Evolutionary conservation across 2,797 vertebrate species (phyloP).

Genomic region (Nannoperca australis): DNA sequence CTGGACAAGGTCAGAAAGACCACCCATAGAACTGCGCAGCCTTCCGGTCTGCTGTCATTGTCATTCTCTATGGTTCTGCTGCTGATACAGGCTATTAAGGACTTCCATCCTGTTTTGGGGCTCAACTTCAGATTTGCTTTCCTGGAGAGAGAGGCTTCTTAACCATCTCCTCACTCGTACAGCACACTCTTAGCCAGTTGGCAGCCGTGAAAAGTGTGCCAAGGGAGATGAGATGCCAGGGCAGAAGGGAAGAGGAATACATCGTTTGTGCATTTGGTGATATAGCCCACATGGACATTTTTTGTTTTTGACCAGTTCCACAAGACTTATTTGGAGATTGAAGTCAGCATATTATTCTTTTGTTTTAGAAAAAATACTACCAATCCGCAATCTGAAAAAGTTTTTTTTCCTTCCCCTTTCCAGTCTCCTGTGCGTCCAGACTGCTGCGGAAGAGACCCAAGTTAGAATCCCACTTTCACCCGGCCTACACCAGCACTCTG

Average conservation of each 20-base stretch:
- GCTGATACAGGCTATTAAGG: slow-evolving; percentile 25
- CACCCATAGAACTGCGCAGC: slow-evolving; percentile 4
- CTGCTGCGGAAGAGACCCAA: slow-evolving; percentile 21
- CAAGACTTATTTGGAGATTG: slow-evolving; percentile 3
- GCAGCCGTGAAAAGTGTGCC: slow-evolving; percentile 42
- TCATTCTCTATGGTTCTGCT: slow-evolving; percentile 6
- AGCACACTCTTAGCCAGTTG: slow-evolving; percentile 28
- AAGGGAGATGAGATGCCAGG: slow-evolving; percentile 30
- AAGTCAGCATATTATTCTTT: background rate
- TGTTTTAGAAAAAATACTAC: slow-evolving; percentile 17
- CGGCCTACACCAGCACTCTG: background rate
- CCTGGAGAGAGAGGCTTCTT: slow-evolving; percentile 37
- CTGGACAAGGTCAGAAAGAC: slow-evolving; percentile 52
- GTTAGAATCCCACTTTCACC: slow-evolving; percentile 14
- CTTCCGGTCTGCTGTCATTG: slow-evolving; percentile 17
- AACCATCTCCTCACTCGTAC: slow-evolving; percentile 19
- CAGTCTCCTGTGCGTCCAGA: slow-evolving; percentile 46
- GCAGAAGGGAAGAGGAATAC: slow-evolving; percentile 41
- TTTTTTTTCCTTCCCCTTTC: slow-evolving; percentile 28
- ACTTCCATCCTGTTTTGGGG: slow-evolving; percentile 33
- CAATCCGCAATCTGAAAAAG: slow-evolving; percentile 43
- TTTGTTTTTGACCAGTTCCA: background rate
- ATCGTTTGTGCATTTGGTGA: slow-evolving; percentile 1
- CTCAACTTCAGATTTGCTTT: slow-evolving; percentile 28
- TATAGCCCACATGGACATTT: slow-evolving; percentile 5